phyloP scores from a whole-genome alignment of 1,140 invertebrate species.

The Hypothenemus hampei region DNA sequence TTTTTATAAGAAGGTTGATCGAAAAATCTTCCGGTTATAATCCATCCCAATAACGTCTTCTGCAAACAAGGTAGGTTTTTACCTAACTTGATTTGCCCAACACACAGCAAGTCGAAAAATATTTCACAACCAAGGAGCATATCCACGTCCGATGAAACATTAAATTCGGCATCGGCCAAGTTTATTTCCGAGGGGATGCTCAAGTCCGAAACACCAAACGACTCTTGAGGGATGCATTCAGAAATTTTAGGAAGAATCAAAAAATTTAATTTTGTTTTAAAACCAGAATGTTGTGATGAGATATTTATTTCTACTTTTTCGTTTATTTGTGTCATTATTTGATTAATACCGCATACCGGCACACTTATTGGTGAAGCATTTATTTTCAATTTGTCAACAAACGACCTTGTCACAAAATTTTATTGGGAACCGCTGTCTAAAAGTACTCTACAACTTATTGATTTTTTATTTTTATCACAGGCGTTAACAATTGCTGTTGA shows the following conservation, averaged over 20 bases:
- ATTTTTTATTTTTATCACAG: not conserved
- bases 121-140: constrained; percentile 35
- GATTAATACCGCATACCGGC: constrained; percentile 11
- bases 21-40: constrained; percentile 10
- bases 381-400: constrained; percentile 4
- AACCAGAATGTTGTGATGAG: constrained; percentile 3
- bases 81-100: constrained; percentile 28
- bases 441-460: constrained; percentile 3
- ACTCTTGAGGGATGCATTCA: constrained; percentile 1
- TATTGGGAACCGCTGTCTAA: constrained; percentile 16
- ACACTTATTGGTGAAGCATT: constrained; percentile 4
- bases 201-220: constrained; percentile 4
- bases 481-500: constrained; percentile 11
- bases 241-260: constrained; percentile 11
- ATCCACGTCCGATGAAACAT: constrained; percentile 29
- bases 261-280: constrained; percentile 7
- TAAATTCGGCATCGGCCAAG: constrained; percentile 36
- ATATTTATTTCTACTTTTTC: not conserved
- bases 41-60: constrained; percentile 37
- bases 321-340: constrained; percentile 4
- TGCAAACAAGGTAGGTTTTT: constrained; percentile 27
- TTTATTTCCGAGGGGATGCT: constrained; percentile 32
- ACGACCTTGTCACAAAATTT: constrained; percentile 10
- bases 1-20: not conserved
- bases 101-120: constrained; percentile 27